phyloP scores from a whole-genome alignment of 2,888 invertebrate species.

The Andrena minutula region DNA sequence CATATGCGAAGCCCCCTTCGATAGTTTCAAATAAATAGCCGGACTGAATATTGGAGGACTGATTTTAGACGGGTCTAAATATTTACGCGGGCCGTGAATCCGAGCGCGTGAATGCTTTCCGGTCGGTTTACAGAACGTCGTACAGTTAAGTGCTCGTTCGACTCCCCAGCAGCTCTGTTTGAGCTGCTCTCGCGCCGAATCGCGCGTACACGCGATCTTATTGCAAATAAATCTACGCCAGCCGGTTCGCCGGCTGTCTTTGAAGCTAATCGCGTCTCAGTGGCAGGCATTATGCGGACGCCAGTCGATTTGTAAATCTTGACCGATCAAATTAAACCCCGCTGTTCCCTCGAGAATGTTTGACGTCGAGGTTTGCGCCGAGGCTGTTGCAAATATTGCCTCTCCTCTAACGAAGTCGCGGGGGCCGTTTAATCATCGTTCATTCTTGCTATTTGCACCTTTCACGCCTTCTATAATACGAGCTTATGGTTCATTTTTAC shows the following conservation, averaged over 20 bases:
- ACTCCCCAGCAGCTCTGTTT: conserved; percentile 46
- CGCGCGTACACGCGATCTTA: conserved; percentile 37
- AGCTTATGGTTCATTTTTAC: neutral
- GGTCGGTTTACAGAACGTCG: conserved; percentile 73
- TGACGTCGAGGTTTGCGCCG: neutral
- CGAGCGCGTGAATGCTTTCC: conserved; percentile 52
- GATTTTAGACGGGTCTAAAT: conserved; percentile 70
- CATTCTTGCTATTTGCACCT: neutral
- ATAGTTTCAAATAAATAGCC: conserved; percentile 63
- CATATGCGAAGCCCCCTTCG: conserved; percentile 45
- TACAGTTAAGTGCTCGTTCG: conserved; percentile 70
- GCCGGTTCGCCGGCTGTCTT: conserved; percentile 25
- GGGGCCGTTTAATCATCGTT: neutral
- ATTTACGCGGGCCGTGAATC: conserved; percentile 67
- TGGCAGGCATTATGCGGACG: neutral
- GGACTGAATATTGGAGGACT: conserved; percentile 63
- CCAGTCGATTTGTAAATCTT: neutral
- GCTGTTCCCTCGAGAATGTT: conserved; percentile 21
- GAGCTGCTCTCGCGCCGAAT: conserved; percentile 20
- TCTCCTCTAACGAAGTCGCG: neutral
- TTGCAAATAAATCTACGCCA: conserved; percentile 55
- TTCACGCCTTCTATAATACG: neutral
- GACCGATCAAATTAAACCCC: neutral
- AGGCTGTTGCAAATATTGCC: neutral
- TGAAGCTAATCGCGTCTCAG: conserved; percentile 33